Evolutionary conservation across 2,888 invertebrate genomes (phyloP), one percentile per base, ranked within the genome.

Genomic region (Diarsia brunnea): DNA sequence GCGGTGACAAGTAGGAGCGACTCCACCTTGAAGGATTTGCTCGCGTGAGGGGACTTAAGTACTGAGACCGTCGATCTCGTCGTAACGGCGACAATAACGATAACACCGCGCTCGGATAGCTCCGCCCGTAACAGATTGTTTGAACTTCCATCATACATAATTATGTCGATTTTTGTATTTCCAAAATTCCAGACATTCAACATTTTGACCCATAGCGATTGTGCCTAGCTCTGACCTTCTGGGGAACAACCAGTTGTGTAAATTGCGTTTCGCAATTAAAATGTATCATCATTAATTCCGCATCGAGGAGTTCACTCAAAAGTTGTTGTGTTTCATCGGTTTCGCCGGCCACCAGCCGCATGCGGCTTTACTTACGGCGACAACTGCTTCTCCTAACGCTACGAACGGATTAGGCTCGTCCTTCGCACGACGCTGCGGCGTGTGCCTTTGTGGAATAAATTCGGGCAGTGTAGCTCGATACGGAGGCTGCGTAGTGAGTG

Each of bases 401-500:
- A 89, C 91, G 92, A 93, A 94, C 93, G 94, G 96, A 96, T 95
- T 95, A 94, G 94, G 93, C 93, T 95, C 94, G 95, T 93, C 95
- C 94, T 94, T 94, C 92, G 91, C 93, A 84, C 81, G 85, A 84
- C 85, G 86, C 87, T 89, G 93, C 93, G 93, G 91, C 88, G 89
- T 89, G 89, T 90, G 89, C 90, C 89, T 90, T 90, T 85, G 89
- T 87, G 83, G 90, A 92, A 92, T 91, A 92, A 93, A 93, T 93
- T 93, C 87, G 94, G 93, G 92, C 93, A 93, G 89, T 92, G 92
- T 94, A 93, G 96, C 95, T 96, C 95, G 94, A 95, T 96, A 96
- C 95, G 92, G 95, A 95, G 95, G 95, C 95, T 95, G 96, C 96
- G 95, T 95, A 95, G 94, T 95, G 92, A 93, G 92, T 90, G 91